Base-by-base conservation (phyloP, 2,888 invertebrate genomes). In the Panorpa germanica region DNA sequence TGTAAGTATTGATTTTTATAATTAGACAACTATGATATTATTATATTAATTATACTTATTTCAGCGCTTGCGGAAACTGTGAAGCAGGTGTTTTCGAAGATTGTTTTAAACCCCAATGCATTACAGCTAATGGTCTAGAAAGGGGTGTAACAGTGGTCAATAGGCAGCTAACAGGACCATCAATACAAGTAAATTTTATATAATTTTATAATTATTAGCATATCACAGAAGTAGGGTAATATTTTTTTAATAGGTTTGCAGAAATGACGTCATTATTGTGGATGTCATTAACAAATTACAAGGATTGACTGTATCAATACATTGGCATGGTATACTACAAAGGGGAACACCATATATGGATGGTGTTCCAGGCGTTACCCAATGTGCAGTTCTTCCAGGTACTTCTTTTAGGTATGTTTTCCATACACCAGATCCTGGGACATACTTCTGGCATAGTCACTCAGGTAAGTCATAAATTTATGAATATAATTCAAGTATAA, bases 381-480 rank as follows among this genome's bases (percentile, higher is more conserved):
- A 78, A 44, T 78, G 77, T 40, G 75, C 77, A 1, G 71, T 78
- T 38, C 52, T 59, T 1, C 69, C 70, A 41, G 70, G 67, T 35
- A 64, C 70, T 3, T 67, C 62, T 1, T 78, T 72, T 43, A 70
- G 71, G 43, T 78, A 78, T 43, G 68, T 69, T 35, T 77, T 77
- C 43, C 57, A 66, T 24, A 76, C 74, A 0, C 61, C 67, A 0
- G 49, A 62, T 1, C 59, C 71, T 2, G 78, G 78, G 11, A 76
- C 75, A 1, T 75, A 70, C 50, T 66, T 74, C 41, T 78, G 74
- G 55, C 76, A 77, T 38, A 67, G 75, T 12, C 70, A 74, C 52
- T 59, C 61, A 46, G 66, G 68, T n/a, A n/a, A n/a, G n/a, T n/a
- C n/a, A 20, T 20, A 20, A 20, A 20, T 20, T 20, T 20, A 9